Conservation (phyloP, 2,888 invertebrate species). For the Stratiomys singularior region DNA sequence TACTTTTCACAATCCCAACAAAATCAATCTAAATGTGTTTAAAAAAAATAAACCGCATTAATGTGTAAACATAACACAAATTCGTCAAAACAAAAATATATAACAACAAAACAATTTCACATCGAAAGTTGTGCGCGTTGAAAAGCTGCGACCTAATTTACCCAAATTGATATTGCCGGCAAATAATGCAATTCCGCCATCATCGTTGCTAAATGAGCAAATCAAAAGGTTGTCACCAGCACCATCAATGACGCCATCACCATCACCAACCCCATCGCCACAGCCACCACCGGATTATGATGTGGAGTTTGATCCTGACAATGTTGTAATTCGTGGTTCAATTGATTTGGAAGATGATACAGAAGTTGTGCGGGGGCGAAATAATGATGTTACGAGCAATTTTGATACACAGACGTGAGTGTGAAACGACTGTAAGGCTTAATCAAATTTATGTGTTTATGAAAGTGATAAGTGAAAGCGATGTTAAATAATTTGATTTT, state of each 20-base stretch:
- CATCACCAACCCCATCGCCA: slow-evolving; percentile 62
- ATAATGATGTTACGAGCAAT: background rate
- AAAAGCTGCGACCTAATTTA: slow-evolving; percentile 65
- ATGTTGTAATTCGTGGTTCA: slow-evolving; percentile 59
- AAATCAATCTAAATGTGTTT: background rate
- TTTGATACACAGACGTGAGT: slow-evolving; percentile 63
- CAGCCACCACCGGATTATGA: slow-evolving; percentile 61
- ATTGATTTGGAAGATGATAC: slow-evolving; percentile 60
- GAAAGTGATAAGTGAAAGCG: slow-evolving; percentile 2
- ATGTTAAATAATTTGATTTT: slow-evolving; percentile 9
- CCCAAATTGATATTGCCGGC: slow-evolving; percentile 64
- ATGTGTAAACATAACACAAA: background rate
- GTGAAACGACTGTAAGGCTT: slow-evolving; percentile 44
- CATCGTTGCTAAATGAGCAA: background rate
- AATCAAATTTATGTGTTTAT: background rate
- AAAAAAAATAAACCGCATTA: background rate
- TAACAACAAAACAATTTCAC: background rate
- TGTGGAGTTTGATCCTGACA: slow-evolving; percentile 64
- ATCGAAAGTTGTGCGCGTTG: slow-evolving; percentile 62
- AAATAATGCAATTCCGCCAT: slow-evolving; percentile 56
- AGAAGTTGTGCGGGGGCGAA: slow-evolving; percentile 59
- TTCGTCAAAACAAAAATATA: background rate
- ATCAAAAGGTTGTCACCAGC: slow-evolving; percentile 43
- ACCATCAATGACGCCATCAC: slow-evolving; percentile 55
- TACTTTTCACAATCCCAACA: background rate